Evolutionary conservation across 2,888 invertebrate species (phyloP), one percentile per base, ranked within the genome.

Genomic region (Pteria penguin): DNA sequence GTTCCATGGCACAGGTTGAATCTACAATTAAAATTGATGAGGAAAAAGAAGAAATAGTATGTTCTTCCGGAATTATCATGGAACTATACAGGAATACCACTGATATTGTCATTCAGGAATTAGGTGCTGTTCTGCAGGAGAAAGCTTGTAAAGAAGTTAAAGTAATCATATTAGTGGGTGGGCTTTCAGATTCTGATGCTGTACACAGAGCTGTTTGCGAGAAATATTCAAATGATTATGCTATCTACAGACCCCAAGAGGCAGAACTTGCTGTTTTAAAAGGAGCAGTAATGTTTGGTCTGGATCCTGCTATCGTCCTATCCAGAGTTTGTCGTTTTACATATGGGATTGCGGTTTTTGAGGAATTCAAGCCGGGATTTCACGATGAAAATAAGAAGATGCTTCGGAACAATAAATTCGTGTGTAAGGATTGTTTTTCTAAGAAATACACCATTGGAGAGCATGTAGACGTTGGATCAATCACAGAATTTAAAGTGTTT

Each of bases 271-370:
- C 76, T 0, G 79, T 82, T 2, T 36, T 82, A 2, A 76, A 68
- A 62, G 82, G 82, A 22, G 82, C 82, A 3, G 79, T 79, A 0
- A 52, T 77, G 11, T 77, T 69, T 57, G 82, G 82, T 8, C 77
- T 76, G 4, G 54, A 77, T 22, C 68, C 73, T 2, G 67, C 52
- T 33, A 75, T 72, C 5, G 76, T 82, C 27, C 54, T 72, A 5
- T 70, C 80, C 1, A 62, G 82, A 22, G 60, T 75, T 4, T 79
- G 82, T 65, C 74, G 75, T 29, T 74, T 68, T 33, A 79, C 82
- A 0, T 82, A 82, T 60, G 82, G 82, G 4, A 76, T 82, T 27
- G 75, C 76, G 1, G 67, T 73, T 45, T 67, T 81, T 65, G 65
- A 76, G 52, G 63, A 60, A 54, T 81, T 78, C 55, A 63, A 73